Base-by-base conservation (phyloP, 2,797 vertebrate genomes). In the Harpagifer antarcticus region DNA sequence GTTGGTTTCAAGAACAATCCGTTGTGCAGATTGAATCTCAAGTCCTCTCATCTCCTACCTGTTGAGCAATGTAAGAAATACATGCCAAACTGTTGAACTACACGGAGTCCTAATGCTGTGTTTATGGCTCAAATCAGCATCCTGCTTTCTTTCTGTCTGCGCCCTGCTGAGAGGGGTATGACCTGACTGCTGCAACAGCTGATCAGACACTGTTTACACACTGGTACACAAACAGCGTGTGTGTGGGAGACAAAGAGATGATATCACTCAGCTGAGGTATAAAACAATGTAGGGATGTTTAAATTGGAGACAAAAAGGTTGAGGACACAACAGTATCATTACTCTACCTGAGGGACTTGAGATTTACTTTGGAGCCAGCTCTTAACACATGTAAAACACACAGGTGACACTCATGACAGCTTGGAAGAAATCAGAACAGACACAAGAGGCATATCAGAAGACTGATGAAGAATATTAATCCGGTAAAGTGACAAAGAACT, bases 161-260 rank as follows among this genome's bases (percentile, higher is more conserved):
- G 17, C 48, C 71, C 3, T 56, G 68, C 78, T 78, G 74, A 53
- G 82, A 54, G 53, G 65, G 52, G 19, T 66, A 31, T 76, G 85
- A 86, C 77, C 77, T 5, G 55, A 67, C 64, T 11, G 61, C 58
- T 69, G 66, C 77, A 76, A 72, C 81, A 77, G 72, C 62, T 73
- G 70, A 86, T 88, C 74, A 78, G 81, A 43, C 71, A 17, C 27
- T 66, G 69, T 79, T 75, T 52, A 44, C 16, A 37, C n/a, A 67
- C 63, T 40, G 52, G 43, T 6, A 33, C 53, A 74, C 63, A 48
- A 60, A 58, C 2, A 5, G 54, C 55, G 55, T 4, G 48, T 61
- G 44, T 40, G 54, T 9, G 27, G 31, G 55, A 47, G 17, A 12
- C 0, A 63, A 13, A 59, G 47, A 33, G 5, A 11, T 33, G 44